phyloP scores from a whole-genome alignment of 1,140 invertebrate genomes.

The Caenorhabditis tropicalis region DNA sequence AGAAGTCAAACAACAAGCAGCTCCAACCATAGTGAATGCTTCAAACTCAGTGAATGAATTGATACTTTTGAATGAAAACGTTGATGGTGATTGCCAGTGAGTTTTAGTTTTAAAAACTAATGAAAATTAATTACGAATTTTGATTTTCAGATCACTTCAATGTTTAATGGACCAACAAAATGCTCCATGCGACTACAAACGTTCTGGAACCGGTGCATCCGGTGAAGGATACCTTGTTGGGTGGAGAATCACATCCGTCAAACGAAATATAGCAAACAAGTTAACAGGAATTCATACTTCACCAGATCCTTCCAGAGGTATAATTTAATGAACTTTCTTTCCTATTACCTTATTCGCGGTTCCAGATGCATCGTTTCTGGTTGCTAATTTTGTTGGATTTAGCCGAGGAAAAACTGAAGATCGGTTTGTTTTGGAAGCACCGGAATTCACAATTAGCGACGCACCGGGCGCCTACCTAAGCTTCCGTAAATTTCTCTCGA shows the following conservation, averaged over 20 bases:
- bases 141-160: conserved; percentile 37
- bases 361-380: conserved; percentile 43
- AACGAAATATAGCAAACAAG: conserved; percentile 46
- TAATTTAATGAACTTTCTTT: not conserved
- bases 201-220: conserved; percentile 41
- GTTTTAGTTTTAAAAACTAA: not conserved
- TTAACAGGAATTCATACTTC: conserved; percentile 54
- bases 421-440: conserved; percentile 48
- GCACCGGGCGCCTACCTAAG: conserved; percentile 45
- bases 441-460: conserved; percentile 49
- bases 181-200: conserved; percentile 46
- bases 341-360: not conserved
- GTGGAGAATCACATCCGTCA: conserved; percentile 42
- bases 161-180: conserved; percentile 41
- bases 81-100: conserved; percentile 27
- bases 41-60: not conserved
- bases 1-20: conserved; percentile 32
- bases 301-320: conserved; percentile 17
- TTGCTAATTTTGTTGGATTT: conserved; percentile 48
- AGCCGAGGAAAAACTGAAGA: not conserved
- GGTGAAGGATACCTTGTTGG: conserved; percentile 52
- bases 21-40: not conserved
- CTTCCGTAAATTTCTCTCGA: conserved; percentile 54
- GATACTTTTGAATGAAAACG: not conserved
- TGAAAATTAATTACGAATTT: not conserved